A percentile compares a stretch with the other conserved stretches of the same genome.
Evolutionary conservation across 2,888 invertebrate genomes (phyloP).

Genomic region (Hirtodrosophila trivittata): DNA sequence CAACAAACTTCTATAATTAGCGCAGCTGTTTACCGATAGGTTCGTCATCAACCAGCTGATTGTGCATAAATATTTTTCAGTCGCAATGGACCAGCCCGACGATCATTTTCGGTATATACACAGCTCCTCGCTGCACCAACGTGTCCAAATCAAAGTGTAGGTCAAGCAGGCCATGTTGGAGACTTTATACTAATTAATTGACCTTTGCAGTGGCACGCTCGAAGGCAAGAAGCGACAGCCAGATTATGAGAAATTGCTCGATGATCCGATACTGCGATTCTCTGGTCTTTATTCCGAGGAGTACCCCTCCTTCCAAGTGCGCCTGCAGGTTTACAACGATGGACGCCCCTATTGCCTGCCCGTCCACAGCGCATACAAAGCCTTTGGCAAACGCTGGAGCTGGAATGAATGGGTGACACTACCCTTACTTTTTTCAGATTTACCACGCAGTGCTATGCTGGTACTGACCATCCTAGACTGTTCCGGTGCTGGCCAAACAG

Average conservation of each 20-base stretch:
- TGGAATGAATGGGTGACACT: slow-evolving; percentile 99
- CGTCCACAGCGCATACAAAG: slow-evolving; percentile 94
- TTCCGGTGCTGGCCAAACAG: slow-evolving; percentile 92
- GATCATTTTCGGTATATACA: slow-evolving; percentile 94
- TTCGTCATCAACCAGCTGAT: slow-evolving; percentile 40
- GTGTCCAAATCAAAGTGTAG: slow-evolving; percentile 96
- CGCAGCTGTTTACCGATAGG: slow-evolving; percentile 30
- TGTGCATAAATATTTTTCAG: slow-evolving; percentile 25
- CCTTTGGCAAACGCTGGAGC: slow-evolving; percentile 96
- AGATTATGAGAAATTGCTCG: slow-evolving; percentile 93
- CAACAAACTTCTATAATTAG: neutral
- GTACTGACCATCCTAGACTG: slow-evolving; percentile 96
- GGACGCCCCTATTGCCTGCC: slow-evolving; percentile 93
- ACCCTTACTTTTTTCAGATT: slow-evolving; percentile 94
- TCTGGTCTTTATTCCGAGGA: slow-evolving; percentile 94
- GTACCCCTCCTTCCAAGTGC: slow-evolving; percentile 94
- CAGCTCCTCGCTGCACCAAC: slow-evolving; percentile 94
- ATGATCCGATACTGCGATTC: slow-evolving; percentile 94
- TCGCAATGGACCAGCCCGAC: slow-evolving; percentile 85
- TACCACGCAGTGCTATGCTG: slow-evolving; percentile 93
- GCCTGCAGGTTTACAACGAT: slow-evolving; percentile 92
- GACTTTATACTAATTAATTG: slow-evolving; percentile 1
- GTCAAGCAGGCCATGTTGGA: slow-evolving; percentile 75
- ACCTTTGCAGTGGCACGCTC: slow-evolving; percentile 90
- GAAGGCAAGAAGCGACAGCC: slow-evolving; percentile 95